Evolutionary conservation across 1,140 invertebrate species (phyloP).

Genomic region (Drosophila nikananu): DNA sequence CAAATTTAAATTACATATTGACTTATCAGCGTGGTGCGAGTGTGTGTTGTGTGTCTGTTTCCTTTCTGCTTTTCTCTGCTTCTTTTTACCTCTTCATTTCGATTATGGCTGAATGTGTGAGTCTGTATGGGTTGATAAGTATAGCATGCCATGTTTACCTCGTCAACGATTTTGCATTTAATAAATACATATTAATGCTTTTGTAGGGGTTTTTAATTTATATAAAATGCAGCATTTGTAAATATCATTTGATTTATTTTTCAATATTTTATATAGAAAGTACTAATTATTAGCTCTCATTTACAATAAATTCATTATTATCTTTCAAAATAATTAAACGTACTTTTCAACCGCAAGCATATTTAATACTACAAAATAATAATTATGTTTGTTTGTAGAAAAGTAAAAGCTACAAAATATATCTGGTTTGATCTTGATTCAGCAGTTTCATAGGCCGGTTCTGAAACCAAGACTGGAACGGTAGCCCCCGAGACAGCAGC

Average conservation of each 20-base stretch:
- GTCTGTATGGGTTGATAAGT: constrained; percentile 27
- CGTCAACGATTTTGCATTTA: constrained; percentile 46
- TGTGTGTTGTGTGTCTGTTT: constrained; percentile 29
- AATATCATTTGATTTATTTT: background rate
- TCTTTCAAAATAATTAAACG: background rate
- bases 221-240: too few species aligned
- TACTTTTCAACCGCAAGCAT: background rate
- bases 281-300: background rate
- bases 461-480: constrained; percentile 40
- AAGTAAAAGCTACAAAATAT: constrained; percentile 28
- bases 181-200: constrained; percentile 13
- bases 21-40: constrained; percentile 63
- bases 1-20: constrained; percentile 81
- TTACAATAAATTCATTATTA: background rate
- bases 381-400: constrained; percentile 10
- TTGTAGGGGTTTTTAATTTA: too few species aligned
- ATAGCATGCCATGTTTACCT: constrained; percentile 28
- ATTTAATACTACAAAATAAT: background rate
- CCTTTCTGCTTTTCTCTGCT: constrained; percentile 24
- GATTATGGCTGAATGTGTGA: constrained; percentile 15
- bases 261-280: background rate
- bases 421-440: constrained; percentile 55
- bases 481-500: constrained; percentile 41
- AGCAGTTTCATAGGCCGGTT: constrained; percentile 39
- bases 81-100: constrained; percentile 46